phyloP scores from a whole-genome alignment of 1,140 invertebrate genomes.

The Anoplophora glabripennis region DNA sequence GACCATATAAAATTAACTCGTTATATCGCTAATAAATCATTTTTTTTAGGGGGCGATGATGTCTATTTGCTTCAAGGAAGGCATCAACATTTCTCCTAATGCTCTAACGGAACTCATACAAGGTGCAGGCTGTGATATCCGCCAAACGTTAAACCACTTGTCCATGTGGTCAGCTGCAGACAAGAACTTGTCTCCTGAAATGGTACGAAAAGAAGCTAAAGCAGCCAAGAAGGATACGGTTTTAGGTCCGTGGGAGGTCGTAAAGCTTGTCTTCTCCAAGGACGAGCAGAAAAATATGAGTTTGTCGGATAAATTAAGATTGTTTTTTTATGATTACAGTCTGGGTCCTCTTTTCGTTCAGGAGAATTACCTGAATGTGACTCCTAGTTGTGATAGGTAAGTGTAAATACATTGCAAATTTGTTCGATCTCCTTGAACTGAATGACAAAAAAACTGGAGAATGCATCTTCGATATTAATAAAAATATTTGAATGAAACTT shows the following conservation, averaged over 20 bases:
- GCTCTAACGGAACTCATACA: conserved; percentile 80
- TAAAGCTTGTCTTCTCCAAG: conserved; percentile 82
- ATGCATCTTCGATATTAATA: too few species aligned
- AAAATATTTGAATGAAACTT: too few species aligned
- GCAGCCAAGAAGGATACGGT: conserved; percentile 77
- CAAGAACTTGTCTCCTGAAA: conserved; percentile 53
- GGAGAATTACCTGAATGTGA: conserved; percentile 88
- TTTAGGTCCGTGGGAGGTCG: conserved; percentile 92
- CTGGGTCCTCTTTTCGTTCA: conserved; percentile 94
- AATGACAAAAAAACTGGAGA: too few species aligned
- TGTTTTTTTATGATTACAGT: conserved; percentile 98
- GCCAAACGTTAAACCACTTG: conserved; percentile 89
- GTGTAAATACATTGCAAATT: background rate
- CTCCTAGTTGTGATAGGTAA: conserved; percentile 50
- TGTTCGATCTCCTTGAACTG: background rate
- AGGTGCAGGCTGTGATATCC: conserved; percentile 87
- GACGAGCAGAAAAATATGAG: conserved; percentile 80
- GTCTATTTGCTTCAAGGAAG: conserved; percentile 90
- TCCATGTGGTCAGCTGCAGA: conserved; percentile 69
- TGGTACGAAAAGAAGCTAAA: conserved; percentile 55
- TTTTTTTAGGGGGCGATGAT: conserved; percentile 74
- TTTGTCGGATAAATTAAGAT: conserved; percentile 80
- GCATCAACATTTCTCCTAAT: conserved; percentile 75
- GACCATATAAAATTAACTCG: conserved; percentile 9
- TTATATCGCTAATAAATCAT: conserved; percentile 25